Conservation (phyloP, 53 echinoderm and acorn worm species). For the Antedon mediterranea region DNA sequence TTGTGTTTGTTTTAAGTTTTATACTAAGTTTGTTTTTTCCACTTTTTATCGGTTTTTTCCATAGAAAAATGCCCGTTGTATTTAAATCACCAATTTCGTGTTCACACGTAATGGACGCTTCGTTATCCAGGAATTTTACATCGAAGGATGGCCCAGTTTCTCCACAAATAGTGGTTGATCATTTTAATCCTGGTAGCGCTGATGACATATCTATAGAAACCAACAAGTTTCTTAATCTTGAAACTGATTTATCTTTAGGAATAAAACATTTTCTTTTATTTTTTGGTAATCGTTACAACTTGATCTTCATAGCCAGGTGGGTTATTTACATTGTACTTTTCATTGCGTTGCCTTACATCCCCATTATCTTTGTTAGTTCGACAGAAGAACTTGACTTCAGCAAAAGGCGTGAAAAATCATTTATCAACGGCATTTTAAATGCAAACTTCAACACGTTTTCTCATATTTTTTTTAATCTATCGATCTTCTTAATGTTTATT, state of each 20-base stretch:
- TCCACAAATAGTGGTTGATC: neutral
- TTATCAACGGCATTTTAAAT: neutral
- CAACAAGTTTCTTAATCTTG: neutral
- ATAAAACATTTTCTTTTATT: neutral
- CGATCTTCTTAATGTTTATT: neutral
- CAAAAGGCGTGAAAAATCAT: neutral
- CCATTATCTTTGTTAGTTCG: neutral
- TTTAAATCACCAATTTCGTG: neutral
- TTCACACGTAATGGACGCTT: no score
- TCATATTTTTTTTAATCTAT: neutral
- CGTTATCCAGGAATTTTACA: neutral
- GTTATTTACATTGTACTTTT: neutral
- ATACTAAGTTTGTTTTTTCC: neutral
- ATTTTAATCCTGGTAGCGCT: neutral
- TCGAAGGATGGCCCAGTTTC: neutral
- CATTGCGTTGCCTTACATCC: neutral
- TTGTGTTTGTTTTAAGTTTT: neutral
- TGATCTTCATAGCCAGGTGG: neutral
- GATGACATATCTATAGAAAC: neutral
- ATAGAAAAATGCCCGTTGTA: neutral
- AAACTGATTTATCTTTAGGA: neutral
- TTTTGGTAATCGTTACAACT: neutral
- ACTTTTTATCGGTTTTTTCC: neutral
- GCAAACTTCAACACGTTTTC: neutral
- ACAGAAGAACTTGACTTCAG: neutral